Evolutionary conservation across 2,797 vertebrate species (phyloP).

Genomic region (Bradypodion pumilum): DNA sequence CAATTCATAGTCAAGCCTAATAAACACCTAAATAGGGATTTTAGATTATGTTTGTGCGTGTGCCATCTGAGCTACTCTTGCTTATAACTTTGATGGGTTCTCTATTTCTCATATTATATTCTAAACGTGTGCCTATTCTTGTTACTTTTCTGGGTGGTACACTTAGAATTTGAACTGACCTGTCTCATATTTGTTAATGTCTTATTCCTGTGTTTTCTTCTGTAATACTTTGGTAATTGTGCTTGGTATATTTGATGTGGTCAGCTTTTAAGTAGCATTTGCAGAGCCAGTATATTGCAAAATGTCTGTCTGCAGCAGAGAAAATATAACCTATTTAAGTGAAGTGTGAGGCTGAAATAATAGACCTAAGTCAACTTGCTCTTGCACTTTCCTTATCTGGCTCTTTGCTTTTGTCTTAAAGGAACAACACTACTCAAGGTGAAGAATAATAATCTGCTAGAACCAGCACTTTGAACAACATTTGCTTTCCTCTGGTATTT

Average conservation of each 20-base stretch:
- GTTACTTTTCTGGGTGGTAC: constrained; percentile 29
- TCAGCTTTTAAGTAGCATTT: not conserved
- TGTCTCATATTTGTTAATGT: constrained; percentile 48
- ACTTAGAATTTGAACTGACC: constrained; percentile 52
- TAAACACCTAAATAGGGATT: no score
- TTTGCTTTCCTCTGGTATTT: constrained; percentile 77
- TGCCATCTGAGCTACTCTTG: no score
- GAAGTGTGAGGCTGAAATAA: constrained; percentile 41
- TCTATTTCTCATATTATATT: constrained; percentile 44
- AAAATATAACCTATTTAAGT: constrained; percentile 36
- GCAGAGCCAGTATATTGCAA: not conserved
- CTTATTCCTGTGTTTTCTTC: constrained; percentile 41
- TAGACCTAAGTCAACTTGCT: constrained; percentile 40
- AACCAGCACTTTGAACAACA: constrained; percentile 81
- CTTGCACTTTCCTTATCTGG: constrained; percentile 69
- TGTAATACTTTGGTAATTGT: constrained; percentile 26
- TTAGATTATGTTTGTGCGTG: no score
- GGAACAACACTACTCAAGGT: constrained; percentile 84
- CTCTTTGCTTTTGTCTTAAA: constrained; percentile 77
- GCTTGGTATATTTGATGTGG: constrained; percentile 13
- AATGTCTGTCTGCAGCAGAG: constrained; percentile 15
- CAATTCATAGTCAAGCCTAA: no score
- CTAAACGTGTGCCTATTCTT: constrained; percentile 52
- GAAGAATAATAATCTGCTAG: constrained; percentile 80
- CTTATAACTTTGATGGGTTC: constrained; percentile 26